Evolutionary conservation across 2,113 vertebrate genomes (phyloP).

Genomic region (Haemorhous mexicanus): DNA sequence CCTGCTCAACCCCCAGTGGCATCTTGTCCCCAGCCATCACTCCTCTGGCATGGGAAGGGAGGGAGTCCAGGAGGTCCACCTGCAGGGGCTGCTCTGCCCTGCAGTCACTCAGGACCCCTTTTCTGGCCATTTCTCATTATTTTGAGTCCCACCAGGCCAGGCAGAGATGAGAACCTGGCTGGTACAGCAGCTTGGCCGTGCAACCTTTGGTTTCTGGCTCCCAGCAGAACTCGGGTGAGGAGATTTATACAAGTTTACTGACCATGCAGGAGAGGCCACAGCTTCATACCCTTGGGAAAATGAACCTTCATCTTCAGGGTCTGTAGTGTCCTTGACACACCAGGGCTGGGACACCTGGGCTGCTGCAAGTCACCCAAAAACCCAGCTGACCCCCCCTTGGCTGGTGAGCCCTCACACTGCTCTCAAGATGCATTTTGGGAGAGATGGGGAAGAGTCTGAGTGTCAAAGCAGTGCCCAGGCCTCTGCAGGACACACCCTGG

Average conservation of each 20-base stretch:
- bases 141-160: background rate
- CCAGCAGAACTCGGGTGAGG: background rate
- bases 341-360: background rate
- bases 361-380: background rate
- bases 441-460: background rate
- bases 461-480: background rate
- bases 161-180: background rate
- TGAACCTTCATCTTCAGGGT: background rate
- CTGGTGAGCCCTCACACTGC: background rate
- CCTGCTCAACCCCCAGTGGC: accelerated
- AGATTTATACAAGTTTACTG: background rate
- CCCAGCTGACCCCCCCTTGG: background rate
- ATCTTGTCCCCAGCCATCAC: background rate
- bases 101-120: background rate
- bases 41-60: accelerated
- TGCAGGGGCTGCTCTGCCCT: background rate
- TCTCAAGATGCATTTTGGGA: background rate
- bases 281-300: background rate
- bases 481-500: background rate
- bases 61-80: background rate
- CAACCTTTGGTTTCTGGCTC: background rate
- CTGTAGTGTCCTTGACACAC: background rate
- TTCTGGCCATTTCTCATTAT: background rate
- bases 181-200: background rate
- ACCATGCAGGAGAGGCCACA: background rate